phyloP scores from a whole-genome alignment of 2,888 invertebrate species.

The Papilio elwesi region DNA sequence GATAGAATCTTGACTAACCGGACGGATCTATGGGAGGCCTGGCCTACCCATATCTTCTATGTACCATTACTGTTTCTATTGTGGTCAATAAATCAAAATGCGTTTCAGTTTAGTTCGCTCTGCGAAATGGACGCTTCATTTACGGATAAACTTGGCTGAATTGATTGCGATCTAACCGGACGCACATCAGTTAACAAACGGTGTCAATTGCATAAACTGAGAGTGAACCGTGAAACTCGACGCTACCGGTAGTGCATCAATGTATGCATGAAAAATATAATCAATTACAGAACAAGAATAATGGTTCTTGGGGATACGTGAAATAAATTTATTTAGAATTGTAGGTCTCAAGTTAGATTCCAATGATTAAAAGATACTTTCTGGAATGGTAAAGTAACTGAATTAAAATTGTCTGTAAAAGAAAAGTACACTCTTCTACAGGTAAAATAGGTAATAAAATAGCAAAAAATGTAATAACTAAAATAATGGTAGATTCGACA shows the following conservation, averaged over 20 bases:
- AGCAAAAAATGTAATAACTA: too few relatives aligned
- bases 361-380: too few relatives aligned
- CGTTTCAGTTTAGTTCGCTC: background rate
- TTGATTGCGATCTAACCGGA: constrained; percentile 20
- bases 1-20: too few relatives aligned
- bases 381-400: too few relatives aligned
- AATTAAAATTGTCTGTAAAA: too few relatives aligned
- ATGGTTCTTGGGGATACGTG: background rate
- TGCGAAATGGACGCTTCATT: constrained; percentile 10
- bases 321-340: background rate
- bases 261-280: background rate
- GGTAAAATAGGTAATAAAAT: too few relatives aligned
- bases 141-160: constrained; percentile 13
- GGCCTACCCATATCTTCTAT: too few relatives aligned
- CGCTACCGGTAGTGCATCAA: background rate
- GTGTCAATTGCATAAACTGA: constrained; percentile 27
- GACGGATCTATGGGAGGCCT: background rate
- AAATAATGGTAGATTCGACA: too few relatives aligned
- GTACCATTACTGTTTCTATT: too few relatives aligned
- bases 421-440: too few relatives aligned
- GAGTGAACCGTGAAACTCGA: background rate
- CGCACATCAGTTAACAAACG: constrained; percentile 26
- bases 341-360: too few relatives aligned
- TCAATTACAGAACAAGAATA: background rate
- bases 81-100: background rate